Percentiles rank a stretch among this genome's conserved stretches.
These are phyloP conservation scores for Myiagra hebetior DNA, from an alignment of 2,113 vertebrate genomes.

Conservation along the genomic window DNA sequence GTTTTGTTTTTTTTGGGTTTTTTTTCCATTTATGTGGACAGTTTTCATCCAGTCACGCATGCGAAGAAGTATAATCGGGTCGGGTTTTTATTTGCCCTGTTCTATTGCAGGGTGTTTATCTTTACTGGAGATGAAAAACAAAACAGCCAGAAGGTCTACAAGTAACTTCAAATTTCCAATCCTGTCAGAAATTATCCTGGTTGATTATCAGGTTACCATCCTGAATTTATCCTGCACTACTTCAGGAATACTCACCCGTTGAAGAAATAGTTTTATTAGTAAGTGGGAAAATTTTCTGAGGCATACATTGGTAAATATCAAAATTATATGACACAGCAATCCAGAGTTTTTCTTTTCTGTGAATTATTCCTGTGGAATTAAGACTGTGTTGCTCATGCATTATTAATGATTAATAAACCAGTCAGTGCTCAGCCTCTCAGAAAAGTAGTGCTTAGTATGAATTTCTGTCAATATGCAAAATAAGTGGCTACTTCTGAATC, in stretches of 20 bases:
- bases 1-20: too few relatives aligned
- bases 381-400: background rate
- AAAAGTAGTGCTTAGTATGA: background rate
- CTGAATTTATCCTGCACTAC: background rate
- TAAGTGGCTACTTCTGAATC: background rate
- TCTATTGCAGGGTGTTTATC: slow-evolving; percentile 7
- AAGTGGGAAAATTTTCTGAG: background rate
- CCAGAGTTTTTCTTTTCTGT: background rate
- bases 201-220: background rate
- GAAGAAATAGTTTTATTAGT: background rate
- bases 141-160: slow-evolving; percentile 19
- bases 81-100: background rate
- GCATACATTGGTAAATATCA: background rate
- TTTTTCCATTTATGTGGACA: background rate
- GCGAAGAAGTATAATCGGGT: background rate
- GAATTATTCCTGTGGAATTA: background rate
- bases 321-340: background rate
- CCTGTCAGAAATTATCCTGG: background rate
- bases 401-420: background rate
- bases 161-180: slow-evolving; percentile 9
- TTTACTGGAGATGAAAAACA: background rate
- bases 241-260: background rate
- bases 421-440: background rate
- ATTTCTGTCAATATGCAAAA: background rate
- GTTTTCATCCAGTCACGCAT: background rate